Evolutionary conservation across 2,888 invertebrate genomes (phyloP).

Genomic region (Dynastes tityus): DNA sequence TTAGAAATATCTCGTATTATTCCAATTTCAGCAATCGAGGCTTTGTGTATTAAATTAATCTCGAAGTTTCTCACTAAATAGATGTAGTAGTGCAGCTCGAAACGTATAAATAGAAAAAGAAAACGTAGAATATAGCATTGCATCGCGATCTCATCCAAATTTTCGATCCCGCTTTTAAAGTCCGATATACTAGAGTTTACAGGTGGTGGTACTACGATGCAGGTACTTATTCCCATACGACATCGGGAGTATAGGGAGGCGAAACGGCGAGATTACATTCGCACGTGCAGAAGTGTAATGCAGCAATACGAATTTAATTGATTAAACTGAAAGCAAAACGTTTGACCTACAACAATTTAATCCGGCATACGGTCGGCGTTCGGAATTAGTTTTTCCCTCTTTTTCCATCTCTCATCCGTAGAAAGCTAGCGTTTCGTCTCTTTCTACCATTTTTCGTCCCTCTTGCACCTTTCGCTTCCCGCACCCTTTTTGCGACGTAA

Average conservation of each 20-base stretch:
- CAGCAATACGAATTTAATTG: constrained; percentile 41
- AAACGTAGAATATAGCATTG: too few species aligned
- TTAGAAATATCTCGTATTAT: too few species aligned
- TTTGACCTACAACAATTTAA: constrained; percentile 63
- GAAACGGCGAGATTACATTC: constrained; percentile 16
- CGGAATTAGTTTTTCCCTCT: constrained; percentile 16
- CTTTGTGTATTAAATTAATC: too few species aligned
- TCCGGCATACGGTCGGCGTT: constrained; percentile 68
- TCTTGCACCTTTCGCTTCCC: neutral
- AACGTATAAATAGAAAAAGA: too few species aligned
- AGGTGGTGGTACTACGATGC: neutral
- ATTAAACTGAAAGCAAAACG: constrained; percentile 46
- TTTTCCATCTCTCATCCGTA: neutral
- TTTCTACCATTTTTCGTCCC: neutral
- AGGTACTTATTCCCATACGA: constrained; percentile 8
- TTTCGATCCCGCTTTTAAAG: too few species aligned
- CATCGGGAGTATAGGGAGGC: neutral
- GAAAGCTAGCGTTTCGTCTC: neutral
- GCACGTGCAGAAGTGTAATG: constrained; percentile 34
- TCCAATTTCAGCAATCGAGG: too few species aligned
- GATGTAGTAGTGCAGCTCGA: too few species aligned
- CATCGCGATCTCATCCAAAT: too few species aligned
- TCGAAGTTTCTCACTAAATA: too few species aligned
- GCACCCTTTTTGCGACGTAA: neutral
- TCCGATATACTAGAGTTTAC: too few species aligned